Evolutionary conservation across 1,140 invertebrate genomes (phyloP).

Genomic region (Trichonephila clavata): DNA sequence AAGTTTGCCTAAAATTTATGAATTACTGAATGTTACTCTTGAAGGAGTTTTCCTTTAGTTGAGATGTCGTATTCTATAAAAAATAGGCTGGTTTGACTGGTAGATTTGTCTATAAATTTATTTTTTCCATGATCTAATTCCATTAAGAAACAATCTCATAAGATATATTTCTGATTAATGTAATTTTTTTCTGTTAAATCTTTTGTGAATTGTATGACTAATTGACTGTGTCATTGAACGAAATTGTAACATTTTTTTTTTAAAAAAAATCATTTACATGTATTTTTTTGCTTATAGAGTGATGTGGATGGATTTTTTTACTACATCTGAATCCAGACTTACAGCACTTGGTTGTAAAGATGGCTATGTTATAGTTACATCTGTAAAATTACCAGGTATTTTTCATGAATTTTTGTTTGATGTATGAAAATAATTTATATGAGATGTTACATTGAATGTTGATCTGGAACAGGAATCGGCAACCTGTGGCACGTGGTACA

Average conservation of each 20-base stretch:
- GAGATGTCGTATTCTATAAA: too few relatives aligned
- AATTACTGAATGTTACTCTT: too few relatives aligned
- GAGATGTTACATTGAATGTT: too few relatives aligned
- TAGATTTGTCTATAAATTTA: too few relatives aligned
- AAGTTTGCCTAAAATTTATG: too few relatives aligned
- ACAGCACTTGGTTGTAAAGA: constrained; percentile 86
- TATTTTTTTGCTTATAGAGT: constrained; percentile 78
- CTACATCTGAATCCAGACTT: constrained; percentile 81
- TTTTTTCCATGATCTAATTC: too few relatives aligned
- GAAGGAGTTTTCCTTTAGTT: too few relatives aligned
- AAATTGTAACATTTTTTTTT: neutral
- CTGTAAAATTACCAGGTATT: constrained; percentile 57
- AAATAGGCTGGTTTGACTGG: too few relatives aligned
- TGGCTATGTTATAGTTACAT: constrained; percentile 83
- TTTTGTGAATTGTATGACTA: neutral
- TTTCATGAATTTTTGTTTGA: neutral
- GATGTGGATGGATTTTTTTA: constrained; percentile 85
- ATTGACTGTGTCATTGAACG: neutral
- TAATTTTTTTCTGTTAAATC: neutral
- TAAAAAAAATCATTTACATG: neutral
- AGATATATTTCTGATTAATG: neutral
- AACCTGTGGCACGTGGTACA: too few relatives aligned
- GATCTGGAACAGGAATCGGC: too few relatives aligned
- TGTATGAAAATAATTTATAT: too few relatives aligned
- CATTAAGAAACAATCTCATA: too few relatives aligned